phyloP scores from a whole-genome alignment of 2,888 invertebrate species.

The Ormyrus thymus region DNA sequence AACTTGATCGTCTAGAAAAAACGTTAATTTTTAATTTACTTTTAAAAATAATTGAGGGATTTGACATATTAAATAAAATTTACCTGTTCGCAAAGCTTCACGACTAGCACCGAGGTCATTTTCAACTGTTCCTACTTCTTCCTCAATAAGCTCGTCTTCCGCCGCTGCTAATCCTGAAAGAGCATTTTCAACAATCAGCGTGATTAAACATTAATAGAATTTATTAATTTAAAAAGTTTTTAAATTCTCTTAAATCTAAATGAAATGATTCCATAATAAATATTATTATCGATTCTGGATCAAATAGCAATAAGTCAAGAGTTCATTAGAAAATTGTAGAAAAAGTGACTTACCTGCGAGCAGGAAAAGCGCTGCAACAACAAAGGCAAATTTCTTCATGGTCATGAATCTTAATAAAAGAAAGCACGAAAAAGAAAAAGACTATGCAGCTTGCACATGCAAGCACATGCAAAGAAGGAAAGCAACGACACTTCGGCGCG shows the following conservation, averaged over 20 bases:
- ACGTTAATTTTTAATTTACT: constrained; percentile 56
- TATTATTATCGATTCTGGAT: too few species aligned
- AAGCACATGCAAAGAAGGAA: constrained; percentile 26
- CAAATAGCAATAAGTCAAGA: too few species aligned
- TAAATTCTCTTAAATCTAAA: not conserved
- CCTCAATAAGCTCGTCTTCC: constrained; percentile 70
- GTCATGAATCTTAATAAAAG: not conserved
- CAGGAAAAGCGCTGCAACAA: constrained; percentile 64
- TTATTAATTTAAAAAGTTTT: too few species aligned
- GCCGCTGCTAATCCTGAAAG: constrained; percentile 71
- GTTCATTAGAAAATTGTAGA: too few species aligned
- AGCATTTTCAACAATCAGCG: not conserved
- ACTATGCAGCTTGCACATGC: constrained; percentile 41
- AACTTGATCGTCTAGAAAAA: constrained; percentile 87
- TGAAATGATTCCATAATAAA: not conserved
- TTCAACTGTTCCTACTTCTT: constrained; percentile 81
- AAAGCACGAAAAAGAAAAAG: constrained; percentile 31
- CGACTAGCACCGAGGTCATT: constrained; percentile 89
- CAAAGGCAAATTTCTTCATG: constrained; percentile 67
- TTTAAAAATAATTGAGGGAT: constrained; percentile 50
- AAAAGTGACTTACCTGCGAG: constrained; percentile 64
- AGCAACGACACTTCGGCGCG: constrained; percentile 50
- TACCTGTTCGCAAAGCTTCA: constrained; percentile 93
- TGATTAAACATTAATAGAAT: too few species aligned
- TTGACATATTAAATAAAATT: constrained; percentile 56